A percentile compares a stretch with the other conserved stretches of the same genome.
These are phyloP conservation scores for Anoura caudifer DNA, from an alignment of 2,113 vertebrate genomes.

Conservation along the genomic window DNA sequence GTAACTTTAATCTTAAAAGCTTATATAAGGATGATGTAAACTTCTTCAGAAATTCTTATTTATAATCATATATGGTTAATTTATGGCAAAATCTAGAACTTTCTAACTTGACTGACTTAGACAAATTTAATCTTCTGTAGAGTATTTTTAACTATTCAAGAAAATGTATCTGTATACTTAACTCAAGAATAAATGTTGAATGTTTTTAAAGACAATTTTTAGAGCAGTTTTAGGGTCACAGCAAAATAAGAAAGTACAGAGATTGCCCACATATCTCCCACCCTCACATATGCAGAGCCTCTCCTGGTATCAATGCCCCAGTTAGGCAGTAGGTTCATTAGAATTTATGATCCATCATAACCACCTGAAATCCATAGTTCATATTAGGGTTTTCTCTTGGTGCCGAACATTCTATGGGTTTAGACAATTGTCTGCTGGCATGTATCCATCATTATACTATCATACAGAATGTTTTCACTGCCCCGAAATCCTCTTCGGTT, in stretches of 20 bases:
- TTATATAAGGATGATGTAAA: background rate
- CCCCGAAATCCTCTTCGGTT: background rate
- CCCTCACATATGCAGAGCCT: background rate
- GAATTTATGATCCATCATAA: background rate
- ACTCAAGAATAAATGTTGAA: background rate
- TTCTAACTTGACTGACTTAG: background rate
- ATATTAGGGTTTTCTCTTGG: background rate
- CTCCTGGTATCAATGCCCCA: background rate
- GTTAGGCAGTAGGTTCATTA: background rate
- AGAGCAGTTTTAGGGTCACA: background rate
- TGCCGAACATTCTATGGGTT: background rate
- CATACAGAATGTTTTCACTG: background rate
- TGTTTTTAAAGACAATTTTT: background rate
- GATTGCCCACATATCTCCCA: background rate
- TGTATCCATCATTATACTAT: background rate
- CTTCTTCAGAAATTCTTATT: slow-evolving; percentile 28
- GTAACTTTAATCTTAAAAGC: slow-evolving; percentile 5
- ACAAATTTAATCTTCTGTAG: slow-evolving; percentile 37
- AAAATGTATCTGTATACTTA: slow-evolving; percentile 44
- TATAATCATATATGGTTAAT: slow-evolving; percentile 19
- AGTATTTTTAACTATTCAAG: slow-evolving; percentile 28
- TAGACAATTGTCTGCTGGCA: background rate
- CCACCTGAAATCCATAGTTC: background rate
- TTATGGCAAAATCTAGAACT: slow-evolving; percentile 40
- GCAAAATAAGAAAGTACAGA: background rate